phyloP scores from a whole-genome alignment of 53 echinoderm and acorn worm genomes.

The Hippasteria phrygiana region DNA sequence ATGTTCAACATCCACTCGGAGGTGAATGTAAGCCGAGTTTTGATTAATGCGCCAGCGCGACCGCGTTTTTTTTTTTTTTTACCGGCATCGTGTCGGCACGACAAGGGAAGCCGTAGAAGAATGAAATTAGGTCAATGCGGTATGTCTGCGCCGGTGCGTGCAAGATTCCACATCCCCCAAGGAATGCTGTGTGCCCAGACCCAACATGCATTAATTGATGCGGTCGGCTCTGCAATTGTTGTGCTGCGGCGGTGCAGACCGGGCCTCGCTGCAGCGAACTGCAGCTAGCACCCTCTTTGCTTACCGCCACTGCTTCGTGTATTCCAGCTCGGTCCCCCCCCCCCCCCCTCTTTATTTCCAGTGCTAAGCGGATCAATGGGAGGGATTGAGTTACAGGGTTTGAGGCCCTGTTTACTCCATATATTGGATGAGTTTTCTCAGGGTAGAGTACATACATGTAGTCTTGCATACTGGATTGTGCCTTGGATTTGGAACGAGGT shows the following conservation, averaged over 20 bases:
- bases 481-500: neutral
- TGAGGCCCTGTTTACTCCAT: constrained; percentile 53
- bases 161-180: constrained; percentile 37
- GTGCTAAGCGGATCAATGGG: constrained; percentile 56
- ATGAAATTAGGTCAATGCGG: constrained; percentile 59
- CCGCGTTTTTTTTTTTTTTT: neutral
- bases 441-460: neutral
- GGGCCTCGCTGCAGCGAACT: neutral
- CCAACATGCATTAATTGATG: constrained; percentile 58
- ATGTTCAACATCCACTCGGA: neutral
- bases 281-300: neutral
- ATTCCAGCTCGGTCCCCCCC: neutral
- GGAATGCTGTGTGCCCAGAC: constrained; percentile 44
- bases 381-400: constrained; percentile 46
- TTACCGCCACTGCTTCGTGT: neutral
- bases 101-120: neutral
- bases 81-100: neutral
- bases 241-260: neutral
- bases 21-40: neutral
- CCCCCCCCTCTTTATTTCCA: neutral
- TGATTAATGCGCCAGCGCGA: constrained; percentile 3
- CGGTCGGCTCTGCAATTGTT: constrained; percentile 22
- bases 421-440: constrained; percentile 50
- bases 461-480: neutral
- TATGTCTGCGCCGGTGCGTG: constrained; percentile 33